These are phyloP conservation scores for Fistularia commersonii DNA, from an alignment of 2,797 vertebrate species.

Conservation along the genomic window DNA sequence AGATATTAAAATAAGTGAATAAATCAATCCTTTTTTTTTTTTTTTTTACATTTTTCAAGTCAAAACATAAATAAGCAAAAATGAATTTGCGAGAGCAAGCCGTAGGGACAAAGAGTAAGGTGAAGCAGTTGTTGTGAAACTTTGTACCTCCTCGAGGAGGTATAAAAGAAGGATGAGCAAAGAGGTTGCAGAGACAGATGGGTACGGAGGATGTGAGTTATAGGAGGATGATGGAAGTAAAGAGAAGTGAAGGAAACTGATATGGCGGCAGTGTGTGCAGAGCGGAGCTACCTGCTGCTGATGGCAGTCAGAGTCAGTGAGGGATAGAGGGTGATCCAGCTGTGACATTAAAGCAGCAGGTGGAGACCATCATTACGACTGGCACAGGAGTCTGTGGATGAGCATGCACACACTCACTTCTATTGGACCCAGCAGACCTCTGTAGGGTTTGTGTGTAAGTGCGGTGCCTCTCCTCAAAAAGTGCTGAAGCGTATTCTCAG, in stretches of 20 bases:
- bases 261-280: conserved; percentile 42
- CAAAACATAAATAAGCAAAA: neutral
- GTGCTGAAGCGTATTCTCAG: conserved; percentile 53
- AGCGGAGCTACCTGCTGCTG: conserved; percentile 71
- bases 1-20: too few relatives aligned
- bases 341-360: conserved; percentile 99
- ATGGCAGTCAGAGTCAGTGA: conserved; percentile 81
- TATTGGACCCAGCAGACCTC: conserved; percentile 83
- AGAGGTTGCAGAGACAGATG: conserved; percentile 14
- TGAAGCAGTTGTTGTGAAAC: neutral
- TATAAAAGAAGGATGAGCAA: neutral
- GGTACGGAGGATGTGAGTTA: conserved; percentile 31
- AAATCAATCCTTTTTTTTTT: too few relatives aligned
- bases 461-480: conserved; percentile 28
- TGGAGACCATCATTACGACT: conserved; percentile 97
- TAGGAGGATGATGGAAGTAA: conserved; percentile 51
- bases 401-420: conserved; percentile 89
- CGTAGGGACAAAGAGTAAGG: neutral
- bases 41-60: too few relatives aligned
- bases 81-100: neutral
- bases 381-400: conserved; percentile 89
- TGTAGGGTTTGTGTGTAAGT: conserved; percentile 62
- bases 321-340: conserved; percentile 94
- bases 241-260: conserved; percentile 44
- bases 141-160: too few relatives aligned